A percentile compares a stretch with the other conserved stretches of the same genome.
Evolutionary conservation across 2,113 vertebrate genomes (phyloP).

Genomic region (Poeciliopsis occidentalis): DNA sequence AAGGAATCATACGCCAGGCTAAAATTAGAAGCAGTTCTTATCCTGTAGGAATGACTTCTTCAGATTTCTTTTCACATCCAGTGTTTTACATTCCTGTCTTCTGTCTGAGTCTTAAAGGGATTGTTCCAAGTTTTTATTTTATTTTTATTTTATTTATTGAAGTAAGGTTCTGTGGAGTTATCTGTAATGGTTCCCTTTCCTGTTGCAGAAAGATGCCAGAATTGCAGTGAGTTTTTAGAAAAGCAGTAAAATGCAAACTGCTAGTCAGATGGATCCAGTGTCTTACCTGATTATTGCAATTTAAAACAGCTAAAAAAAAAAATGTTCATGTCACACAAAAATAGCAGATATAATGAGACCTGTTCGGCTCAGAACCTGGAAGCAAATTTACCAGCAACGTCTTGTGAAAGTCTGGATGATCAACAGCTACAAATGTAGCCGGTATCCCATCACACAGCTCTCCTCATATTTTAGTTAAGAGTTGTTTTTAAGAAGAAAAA

Average conservation of each 20-base stretch:
- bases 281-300: background rate
- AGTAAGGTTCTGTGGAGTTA: background rate
- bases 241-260: background rate
- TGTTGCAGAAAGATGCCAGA: no score
- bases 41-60: background rate
- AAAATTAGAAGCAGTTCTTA: background rate
- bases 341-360: background rate
- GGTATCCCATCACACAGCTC: background rate
- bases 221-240: no score
- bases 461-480: background rate
- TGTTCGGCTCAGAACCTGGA: background rate
- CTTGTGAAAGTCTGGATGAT: background rate
- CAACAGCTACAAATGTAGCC: background rate
- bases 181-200: background rate
- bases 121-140: background rate
- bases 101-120: background rate
- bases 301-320: background rate
- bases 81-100: constrained; percentile 30
- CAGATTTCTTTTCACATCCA: background rate
- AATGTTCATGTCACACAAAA: background rate
- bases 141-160: background rate
- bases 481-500: background rate
- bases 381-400: background rate
- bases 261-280: background rate
- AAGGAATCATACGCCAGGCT: background rate